Evolutionary conservation across 2,113 vertebrate species (phyloP), one percentile per base, ranked within the genome.

Genomic region (Callithrix jacchus): DNA sequence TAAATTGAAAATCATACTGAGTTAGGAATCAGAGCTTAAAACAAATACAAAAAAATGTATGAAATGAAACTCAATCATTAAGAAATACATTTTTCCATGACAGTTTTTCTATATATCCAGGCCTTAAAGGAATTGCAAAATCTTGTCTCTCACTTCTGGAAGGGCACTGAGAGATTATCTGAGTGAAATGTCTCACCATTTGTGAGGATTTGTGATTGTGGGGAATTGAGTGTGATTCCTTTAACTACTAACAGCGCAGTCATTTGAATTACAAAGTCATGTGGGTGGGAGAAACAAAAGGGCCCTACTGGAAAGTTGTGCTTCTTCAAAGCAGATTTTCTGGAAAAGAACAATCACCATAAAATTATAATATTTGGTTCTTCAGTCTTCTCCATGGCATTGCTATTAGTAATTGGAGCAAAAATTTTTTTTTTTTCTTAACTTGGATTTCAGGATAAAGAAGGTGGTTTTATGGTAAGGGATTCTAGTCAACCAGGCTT

Each of bases 381-480:
- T 79, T 61, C 35, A 21, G 11, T 94, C 45, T 94, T 96, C 27
- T 84, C 25, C 37, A 9, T 49, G 68, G 17, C 17, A 23, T 47
- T 68, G 49, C 37, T 86, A 80, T 76, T 49, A 71, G 30, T 56
- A 77, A 49, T 16, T 96, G 52, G 9, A 85, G 2, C 86, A 61
- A 76, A 66, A 95, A 70, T 14, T 27, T 37, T 81, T 0, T 85
- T 0, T 85, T 42, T 84, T 0, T 2, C 0, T 94, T 96, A 16
- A 80, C 84, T 97, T 98, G 93, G 21, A 54, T 98, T 99, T 96
- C 96, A 99, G 99, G 99, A 99, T 98, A 99, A 99, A 99, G 99
- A 99, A 98, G 99, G 99, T 54, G 99, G 99, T 18, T 99, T 99
- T 98, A 98, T 99, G 80, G 99, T 99, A 91, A 99, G 99, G 95